Base-by-base conservation (phyloP, 2,888 invertebrate species). In the Dusona sp. region DNA sequence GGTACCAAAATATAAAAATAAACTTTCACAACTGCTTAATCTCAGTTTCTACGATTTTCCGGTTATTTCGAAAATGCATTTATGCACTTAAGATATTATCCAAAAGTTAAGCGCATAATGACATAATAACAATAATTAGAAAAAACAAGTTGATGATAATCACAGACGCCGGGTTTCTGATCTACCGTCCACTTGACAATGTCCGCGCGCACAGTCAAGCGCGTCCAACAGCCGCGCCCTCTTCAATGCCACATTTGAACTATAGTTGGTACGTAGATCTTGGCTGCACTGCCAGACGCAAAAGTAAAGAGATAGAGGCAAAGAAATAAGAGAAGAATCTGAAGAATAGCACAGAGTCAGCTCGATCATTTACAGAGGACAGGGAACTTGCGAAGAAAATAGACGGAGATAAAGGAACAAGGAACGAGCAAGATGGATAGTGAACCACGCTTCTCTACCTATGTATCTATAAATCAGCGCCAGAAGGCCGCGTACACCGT, bases 371-470 rank as follows among this genome's bases (percentile, higher is more conserved):
- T 65, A 42, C 38, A 25, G 38, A 48, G 33, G 77, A 42, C 77
- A 33, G 48, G 75, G 29, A 77, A 54, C 75, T 22, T 61, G 68
- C 51, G 29, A 54, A 57, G 22, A n/a, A 48, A 72, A 61, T 61
- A 79, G 51, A 83, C 38, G 64, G 54, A 78, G 36, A 29, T 42
- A 65, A 33, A 29, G 22, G 54, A 16, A 70, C 11, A 38, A 75
- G 75, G 61, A 77, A 77, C 33, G 81, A 68, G 75, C 38, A 70
- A 79, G 79, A 67, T 67, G 72, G 77, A 83, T 83, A 51, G 77
- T 68, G 25, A 51, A 51, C 72, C 33, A 19, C 33, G 29, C 51
- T 70, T 45, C 25, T 51, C 36, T 51, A 48, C 51, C 29, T 48
- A 19, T 72, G 48, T 33, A 33, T 70, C 70, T 72, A 72, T 51